These are phyloP conservation scores for Alloscopus bannaensis DNA, from an alignment of 2,888 invertebrate genomes.

Conservation along the genomic window DNA sequence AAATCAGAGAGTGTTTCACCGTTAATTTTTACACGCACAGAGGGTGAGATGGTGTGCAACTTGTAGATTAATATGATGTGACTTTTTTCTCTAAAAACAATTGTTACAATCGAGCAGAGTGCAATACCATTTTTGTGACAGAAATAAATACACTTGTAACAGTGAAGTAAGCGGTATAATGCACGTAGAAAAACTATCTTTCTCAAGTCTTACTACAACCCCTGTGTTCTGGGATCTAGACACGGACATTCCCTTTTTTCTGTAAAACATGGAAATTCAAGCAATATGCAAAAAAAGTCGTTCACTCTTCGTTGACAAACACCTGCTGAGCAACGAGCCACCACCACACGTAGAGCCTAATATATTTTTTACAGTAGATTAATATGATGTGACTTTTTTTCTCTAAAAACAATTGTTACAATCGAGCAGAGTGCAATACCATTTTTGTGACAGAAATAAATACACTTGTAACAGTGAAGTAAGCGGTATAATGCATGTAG, in stretches of 20 bases:
- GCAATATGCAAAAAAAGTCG: background rate
- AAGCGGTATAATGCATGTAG: slow-evolving; percentile 4
- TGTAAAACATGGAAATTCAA: slow-evolving; percentile 33
- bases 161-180: slow-evolving; percentile 4
- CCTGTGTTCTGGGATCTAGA: no score
- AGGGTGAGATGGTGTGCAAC: background rate
- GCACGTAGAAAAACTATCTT: background rate
- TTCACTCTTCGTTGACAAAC: background rate
- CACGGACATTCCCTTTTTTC: slow-evolving; percentile 25
- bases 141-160: background rate
- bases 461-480: background rate
- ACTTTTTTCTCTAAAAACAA: no score
- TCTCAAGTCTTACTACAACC: slow-evolving; percentile 5
- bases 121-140: slow-evolving; percentile 13
- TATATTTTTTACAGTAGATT: no score
- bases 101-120: no score
- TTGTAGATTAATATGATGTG: no score
- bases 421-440: background rate
- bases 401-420: no score
- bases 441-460: slow-evolving; percentile 18
- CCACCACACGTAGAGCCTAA: no score
- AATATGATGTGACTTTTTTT: no score
- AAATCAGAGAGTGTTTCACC: background rate
- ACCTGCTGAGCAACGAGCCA: slow-evolving; percentile 31
- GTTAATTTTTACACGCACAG: slow-evolving; percentile 7